Evolutionary conservation across 2,113 vertebrate species (phyloP), one percentile per base, ranked within the genome.

Genomic region (Nothocercus nigrocapillus): DNA sequence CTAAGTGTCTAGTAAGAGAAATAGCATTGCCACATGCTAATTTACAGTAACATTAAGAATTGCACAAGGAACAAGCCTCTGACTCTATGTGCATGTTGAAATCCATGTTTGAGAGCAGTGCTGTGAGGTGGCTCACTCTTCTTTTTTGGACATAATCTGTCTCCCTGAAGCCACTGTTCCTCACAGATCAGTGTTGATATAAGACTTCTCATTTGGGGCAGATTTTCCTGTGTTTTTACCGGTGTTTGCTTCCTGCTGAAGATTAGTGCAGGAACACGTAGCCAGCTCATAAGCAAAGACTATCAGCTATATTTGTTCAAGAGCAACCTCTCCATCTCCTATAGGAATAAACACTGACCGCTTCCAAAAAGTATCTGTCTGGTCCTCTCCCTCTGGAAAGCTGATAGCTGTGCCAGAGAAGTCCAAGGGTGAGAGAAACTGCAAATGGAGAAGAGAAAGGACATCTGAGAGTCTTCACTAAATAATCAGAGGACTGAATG

Each of bases 391-490:
- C 72, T 44, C 66, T 93, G 87, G 88, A 94, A 95, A 83, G 80
- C 27, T 80, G 42, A 58, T 78, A 70, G 49, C 32, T 78, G 22
- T 34, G 42, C 34, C 56, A 22, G 59, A 63, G 54, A 94, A 83
- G 85, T 82, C 76, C 82, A 91, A 88, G 88, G 68, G 21, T 91
- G 73, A 90, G 47, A 85, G 51, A 90, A 81, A 70, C 56, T 85
- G 59, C 72, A 83, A 94, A 77, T 47, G 88, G 88, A 90, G 79
- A 94, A 51, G n/a, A 53, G 36, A 88, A 85, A 82, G 72, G 58
- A 89, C 82, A 85, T 91, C 79, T 75, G 91, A 94, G 91, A 91
- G 38, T 77, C 82, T 93, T 95, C 85, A 91, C 76, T 83, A 67
- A 83, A 59, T 85, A 74, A 59, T 70, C 54, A 59, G 76, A 91